Percentiles rank a stretch among this genome's conserved stretches.
Conservation (phyloP, 2,888 invertebrate species). For the Stenodera caucasica region DNA sequence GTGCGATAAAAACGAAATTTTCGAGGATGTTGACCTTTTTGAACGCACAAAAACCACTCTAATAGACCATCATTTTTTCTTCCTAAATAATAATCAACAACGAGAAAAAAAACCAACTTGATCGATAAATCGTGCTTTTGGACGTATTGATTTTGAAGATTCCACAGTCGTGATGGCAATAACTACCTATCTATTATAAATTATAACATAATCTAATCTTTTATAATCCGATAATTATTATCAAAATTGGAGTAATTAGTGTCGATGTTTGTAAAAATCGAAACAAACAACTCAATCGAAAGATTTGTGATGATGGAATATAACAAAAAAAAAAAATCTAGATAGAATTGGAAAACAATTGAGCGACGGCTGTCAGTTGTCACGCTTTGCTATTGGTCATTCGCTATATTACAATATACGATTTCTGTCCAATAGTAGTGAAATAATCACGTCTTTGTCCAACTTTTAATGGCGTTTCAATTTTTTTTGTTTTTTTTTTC, state of each 20-base stretch:
- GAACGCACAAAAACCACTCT: constrained; percentile 20
- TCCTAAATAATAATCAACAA: constrained; percentile 14
- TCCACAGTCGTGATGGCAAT: constrained; percentile 36
- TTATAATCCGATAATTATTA: constrained; percentile 24
- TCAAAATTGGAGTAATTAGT: constrained; percentile 29
- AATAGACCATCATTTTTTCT: not conserved
- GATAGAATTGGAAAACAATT: constrained; percentile 5
- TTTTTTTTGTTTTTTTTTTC: not conserved
- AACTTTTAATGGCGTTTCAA: constrained; percentile 6
- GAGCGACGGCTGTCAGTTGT: not conserved
- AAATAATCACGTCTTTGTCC: constrained; percentile 6
- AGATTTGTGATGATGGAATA: too few relatives aligned
- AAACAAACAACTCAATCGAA: constrained; percentile 9
- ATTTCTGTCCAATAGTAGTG: constrained; percentile 3
- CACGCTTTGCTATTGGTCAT: constrained; percentile 2
- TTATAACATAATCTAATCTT: constrained; percentile 27
- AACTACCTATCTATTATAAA: too few relatives aligned
- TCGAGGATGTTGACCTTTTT: constrained; percentile 19
- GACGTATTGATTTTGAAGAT: constrained; percentile 31
- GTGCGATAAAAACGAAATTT: constrained; percentile 34
- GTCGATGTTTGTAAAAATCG: constrained; percentile 18
- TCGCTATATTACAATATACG: constrained; percentile 2
- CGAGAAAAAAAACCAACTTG: constrained; percentile 13
- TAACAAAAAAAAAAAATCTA: too few relatives aligned
- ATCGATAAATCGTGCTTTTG: constrained; percentile 27